A percentile compares a stretch with the other conserved stretches of the same genome.
These are phyloP conservation scores for Leptosomus discolor DNA, from an alignment of 2,113 vertebrate genomes.

Conservation along the genomic window DNA sequence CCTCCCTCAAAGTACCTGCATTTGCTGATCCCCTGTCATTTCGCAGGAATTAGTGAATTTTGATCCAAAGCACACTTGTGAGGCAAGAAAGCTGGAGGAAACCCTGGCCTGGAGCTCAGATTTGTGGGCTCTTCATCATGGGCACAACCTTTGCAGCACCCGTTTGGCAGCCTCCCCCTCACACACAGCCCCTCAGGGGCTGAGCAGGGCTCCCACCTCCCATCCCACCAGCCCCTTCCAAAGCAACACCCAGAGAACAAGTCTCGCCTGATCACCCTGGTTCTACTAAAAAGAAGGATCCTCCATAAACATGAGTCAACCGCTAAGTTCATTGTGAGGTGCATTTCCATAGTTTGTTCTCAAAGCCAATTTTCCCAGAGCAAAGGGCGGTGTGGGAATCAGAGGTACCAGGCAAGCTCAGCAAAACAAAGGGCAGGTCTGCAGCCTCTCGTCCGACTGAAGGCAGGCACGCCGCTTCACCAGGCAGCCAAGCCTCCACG, in stretches of 20 bases:
- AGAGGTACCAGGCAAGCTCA: not conserved
- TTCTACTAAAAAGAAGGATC: not conserved
- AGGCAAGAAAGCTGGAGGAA: not conserved
- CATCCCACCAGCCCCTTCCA: not conserved
- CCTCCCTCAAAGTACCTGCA: not conserved
- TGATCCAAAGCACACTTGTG: not conserved
- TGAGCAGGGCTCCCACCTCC: not conserved
- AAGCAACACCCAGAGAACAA: not conserved
- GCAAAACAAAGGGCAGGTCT: not conserved
- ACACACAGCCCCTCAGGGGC: rapidly evolving
- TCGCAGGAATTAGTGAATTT: not conserved
- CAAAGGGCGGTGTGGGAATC: not conserved
- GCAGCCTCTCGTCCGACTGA: not conserved
- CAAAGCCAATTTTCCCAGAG: not conserved
- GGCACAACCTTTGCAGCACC: not conserved
- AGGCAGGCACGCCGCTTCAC: rapidly evolving
- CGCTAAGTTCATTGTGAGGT: not conserved
- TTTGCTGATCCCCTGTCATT: not conserved
- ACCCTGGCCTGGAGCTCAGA: not conserved
- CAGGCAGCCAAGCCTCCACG: not conserved
- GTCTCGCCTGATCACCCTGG: not conserved
- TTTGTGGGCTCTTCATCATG: not conserved
- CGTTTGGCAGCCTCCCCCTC: not conserved
- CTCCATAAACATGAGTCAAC: not conserved
- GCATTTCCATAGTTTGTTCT: not conserved